Percentiles rank a stretch among this genome's conserved stretches.
Conservation (phyloP, 2,797 vertebrate species). For the Rhyacichthys aspro region DNA sequence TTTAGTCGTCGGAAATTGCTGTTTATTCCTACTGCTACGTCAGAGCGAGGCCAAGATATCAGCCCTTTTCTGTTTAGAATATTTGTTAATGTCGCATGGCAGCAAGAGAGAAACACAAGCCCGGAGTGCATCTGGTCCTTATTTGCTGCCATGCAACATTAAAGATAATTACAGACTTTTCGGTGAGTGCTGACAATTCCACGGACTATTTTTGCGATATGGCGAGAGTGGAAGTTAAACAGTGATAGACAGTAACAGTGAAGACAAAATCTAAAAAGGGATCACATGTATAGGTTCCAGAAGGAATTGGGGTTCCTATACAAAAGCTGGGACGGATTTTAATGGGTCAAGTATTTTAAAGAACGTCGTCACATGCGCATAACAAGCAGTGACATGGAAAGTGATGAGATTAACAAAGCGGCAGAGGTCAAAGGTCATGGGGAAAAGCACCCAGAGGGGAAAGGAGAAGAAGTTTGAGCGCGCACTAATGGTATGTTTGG, state of each 20-base stretch:
- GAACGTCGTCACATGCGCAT: neutral
- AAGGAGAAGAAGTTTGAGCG: neutral
- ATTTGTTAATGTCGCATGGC: conserved; percentile 13
- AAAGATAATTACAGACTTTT: conserved; percentile 14
- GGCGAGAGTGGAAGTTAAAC: neutral
- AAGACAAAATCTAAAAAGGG: neutral
- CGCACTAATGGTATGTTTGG: neutral
- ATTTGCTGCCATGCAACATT: conserved; percentile 16
- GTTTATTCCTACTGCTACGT: no score
- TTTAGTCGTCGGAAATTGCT: no score
- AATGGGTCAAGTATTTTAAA: neutral
- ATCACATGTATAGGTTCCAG: neutral
- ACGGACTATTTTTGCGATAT: conserved; percentile 10
- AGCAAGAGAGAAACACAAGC: conserved; percentile 7
- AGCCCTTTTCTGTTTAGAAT: conserved; percentile 9
- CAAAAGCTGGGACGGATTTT: neutral
- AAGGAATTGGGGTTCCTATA: neutral
- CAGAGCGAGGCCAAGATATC: neutral
- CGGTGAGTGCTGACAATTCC: conserved; percentile 4
- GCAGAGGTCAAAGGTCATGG: neutral
- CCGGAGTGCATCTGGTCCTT: conserved; percentile 13
- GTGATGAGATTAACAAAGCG: neutral
- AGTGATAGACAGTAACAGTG: neutral
- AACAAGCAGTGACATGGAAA: neutral
- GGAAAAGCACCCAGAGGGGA: neutral